Percentiles rank a stretch among this genome's conserved stretches.
phyloP scores from a whole-genome alignment of 2,113 vertebrate genomes.

The Emydocephalus ijimae region DNA sequence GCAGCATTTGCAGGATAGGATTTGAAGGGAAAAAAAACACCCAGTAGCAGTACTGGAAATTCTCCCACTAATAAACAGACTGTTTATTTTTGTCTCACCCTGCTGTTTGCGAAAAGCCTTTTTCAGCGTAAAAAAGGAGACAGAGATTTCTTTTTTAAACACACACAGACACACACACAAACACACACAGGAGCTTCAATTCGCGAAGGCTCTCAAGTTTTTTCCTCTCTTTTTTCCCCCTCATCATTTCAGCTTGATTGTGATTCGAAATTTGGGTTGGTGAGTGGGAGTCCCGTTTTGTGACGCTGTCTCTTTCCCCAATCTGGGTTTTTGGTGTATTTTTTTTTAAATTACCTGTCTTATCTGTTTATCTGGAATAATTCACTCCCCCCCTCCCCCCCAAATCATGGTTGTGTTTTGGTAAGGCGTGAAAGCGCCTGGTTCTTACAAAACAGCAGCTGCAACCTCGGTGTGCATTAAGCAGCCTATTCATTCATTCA shows the following conservation, averaged over 20 bases:
- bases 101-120: background rate
- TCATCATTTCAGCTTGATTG: background rate
- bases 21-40: background rate
- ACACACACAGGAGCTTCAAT: background rate
- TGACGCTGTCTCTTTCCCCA: background rate
- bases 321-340: too few relatives aligned
- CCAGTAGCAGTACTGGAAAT: background rate
- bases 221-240: background rate
- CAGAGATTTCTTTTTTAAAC: background rate
- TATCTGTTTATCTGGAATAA: background rate
- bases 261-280: background rate
- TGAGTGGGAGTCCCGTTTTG: background rate
- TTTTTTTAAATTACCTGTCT: background rate
- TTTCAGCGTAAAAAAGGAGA: background rate
- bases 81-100: too few relatives aligned
- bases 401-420: constrained; percentile 7
- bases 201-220: background rate
- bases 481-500: constrained; percentile 56
- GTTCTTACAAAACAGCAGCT: constrained; percentile 61
- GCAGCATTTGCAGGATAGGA: background rate
- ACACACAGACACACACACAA: background rate
- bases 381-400: background rate
- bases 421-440: constrained; percentile 20
- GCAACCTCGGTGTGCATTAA: constrained; percentile 45
- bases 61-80: background rate